Percentiles rank a stretch among this genome's conserved stretches.
phyloP scores from a whole-genome alignment of 2,113 vertebrate genomes.

The Trachemys scripta region DNA sequence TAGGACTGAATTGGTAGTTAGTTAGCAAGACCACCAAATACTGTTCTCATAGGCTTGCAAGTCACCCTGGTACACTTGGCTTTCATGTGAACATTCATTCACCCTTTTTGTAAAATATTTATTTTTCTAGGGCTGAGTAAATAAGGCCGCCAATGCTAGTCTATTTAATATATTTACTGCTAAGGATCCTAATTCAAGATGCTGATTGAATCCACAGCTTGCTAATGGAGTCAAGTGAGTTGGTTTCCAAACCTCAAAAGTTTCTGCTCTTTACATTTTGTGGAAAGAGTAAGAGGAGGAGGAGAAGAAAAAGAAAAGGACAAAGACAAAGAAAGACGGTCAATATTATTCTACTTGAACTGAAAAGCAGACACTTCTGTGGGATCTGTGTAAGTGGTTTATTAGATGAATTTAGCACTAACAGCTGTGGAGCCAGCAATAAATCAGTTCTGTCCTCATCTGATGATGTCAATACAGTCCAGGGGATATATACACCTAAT shows the following conservation, averaged over 20 bases:
- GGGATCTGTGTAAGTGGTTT: slow-evolving; percentile 36
- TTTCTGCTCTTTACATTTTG: slow-evolving; percentile 50
- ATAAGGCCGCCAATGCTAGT: not conserved
- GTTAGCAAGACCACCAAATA: slow-evolving; percentile 36
- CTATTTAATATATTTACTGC: not conserved
- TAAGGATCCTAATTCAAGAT: slow-evolving; percentile 1
- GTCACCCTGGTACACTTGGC: slow-evolving; percentile 37
- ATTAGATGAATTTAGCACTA: slow-evolving; percentile 42
- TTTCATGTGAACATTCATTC: slow-evolving; percentile 59
- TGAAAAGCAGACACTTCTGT: slow-evolving; percentile 50
- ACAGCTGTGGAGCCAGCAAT: slow-evolving; percentile 9
- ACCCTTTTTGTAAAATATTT: slow-evolving; percentile 58
- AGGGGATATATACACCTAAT: slow-evolving; percentile 20
- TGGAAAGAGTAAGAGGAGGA: not conserved
- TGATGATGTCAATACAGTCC: slow-evolving; percentile 38
- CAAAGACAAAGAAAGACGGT: not conserved
- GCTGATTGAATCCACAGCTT: slow-evolving; percentile 38
- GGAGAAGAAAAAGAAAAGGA: not conserved
- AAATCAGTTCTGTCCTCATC: slow-evolving; percentile 37
- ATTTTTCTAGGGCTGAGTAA: slow-evolving; percentile 51
- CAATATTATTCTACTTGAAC: slow-evolving; percentile 8
- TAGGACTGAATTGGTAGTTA: slow-evolving; percentile 15
- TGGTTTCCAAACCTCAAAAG: slow-evolving; percentile 25
- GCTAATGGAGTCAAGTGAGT: slow-evolving; percentile 23
- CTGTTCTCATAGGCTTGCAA: not conserved